Base-by-base conservation (phyloP, 2,888 invertebrate species). In the Stenoptilia bipunctidactyla region DNA sequence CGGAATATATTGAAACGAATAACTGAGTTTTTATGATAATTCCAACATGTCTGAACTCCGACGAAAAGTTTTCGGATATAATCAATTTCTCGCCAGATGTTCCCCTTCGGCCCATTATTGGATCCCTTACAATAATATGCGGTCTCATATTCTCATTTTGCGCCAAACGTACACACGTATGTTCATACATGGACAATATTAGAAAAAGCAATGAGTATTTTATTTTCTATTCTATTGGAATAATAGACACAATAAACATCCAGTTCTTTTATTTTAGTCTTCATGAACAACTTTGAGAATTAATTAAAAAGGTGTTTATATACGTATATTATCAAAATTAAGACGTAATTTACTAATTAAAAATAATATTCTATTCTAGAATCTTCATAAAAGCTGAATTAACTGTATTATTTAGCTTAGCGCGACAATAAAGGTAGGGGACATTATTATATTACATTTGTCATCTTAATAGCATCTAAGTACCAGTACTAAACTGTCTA, bases 51-150 rank as follows among this genome's bases (percentile, higher is more conserved):
- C 49, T 47, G 12, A 3, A 30, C n/a, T 30, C n/a, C 4, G 42
- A 44, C 43, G 47, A 56, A 56, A 53, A 51, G 49, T 56, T 50
- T 55, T 47, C 42, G 45, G 46, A 45, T 56, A 51, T 66, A 70
- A 74, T 75, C 74, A 72, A 71, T 74, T 74, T 68, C 60, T 61
- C 64, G 53, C 47, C 49, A 76, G 72, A 73, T 76, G 74, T 70
- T 68, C 56, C 62, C 51, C n/a, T n/a, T n/a, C 48, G 55, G 44
- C 58, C 61, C 57, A 61, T 72, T 76, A 76, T 76, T 73, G 74
- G 66, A 72, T 74, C 68, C 70, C 62, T 61, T 58, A 65, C 61
- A 61, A 72, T 73, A 65, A 71, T 72, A 66, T 70, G 67, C 58
- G 67, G 65, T 68, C 70, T 71, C 62, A 30, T 73, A 70, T 63